phyloP scores from a whole-genome alignment of 2,797 vertebrate genomes.

The Centroberyx gerrardi region DNA sequence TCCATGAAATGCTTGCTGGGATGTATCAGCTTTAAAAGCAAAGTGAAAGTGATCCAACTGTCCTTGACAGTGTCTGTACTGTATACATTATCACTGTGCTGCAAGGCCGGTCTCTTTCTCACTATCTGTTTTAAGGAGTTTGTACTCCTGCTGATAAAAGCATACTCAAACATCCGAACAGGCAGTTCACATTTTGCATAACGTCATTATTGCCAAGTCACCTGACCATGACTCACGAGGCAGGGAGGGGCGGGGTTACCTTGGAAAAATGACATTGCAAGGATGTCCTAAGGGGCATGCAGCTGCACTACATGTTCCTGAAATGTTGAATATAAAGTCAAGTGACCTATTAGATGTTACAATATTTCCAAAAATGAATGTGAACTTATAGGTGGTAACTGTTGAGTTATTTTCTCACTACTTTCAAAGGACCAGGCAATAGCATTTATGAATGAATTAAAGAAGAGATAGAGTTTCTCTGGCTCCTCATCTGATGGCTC shows the following conservation, averaged over 20 bases:
- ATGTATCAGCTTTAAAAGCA: too few species aligned
- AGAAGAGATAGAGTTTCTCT: slow-evolving; percentile 11
- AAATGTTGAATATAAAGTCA: neutral
- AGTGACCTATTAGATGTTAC: neutral
- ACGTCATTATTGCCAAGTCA: slow-evolving; percentile 12
- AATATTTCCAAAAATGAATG: neutral
- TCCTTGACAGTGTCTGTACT: slow-evolving; percentile 9
- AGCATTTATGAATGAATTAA: slow-evolving; percentile 15
- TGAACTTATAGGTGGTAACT: neutral
- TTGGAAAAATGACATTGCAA: neutral
- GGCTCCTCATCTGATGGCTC: slow-evolving; percentile 56
- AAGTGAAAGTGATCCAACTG: neutral
- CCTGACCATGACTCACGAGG: slow-evolving; percentile 19
- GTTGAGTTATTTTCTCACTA: neutral
- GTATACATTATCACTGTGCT: slow-evolving; percentile 63
- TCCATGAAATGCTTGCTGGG: too few species aligned
- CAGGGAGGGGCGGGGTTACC: neutral
- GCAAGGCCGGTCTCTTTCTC: slow-evolving; percentile 42
- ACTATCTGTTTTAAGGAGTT: slow-evolving; percentile 66
- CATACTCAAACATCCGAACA: slow-evolving; percentile 5
- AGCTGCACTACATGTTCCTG: neutral
- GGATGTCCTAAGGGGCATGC: neutral
- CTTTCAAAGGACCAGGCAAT: neutral
- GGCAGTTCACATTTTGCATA: slow-evolving; percentile 2
- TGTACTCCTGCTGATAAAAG: slow-evolving; percentile 54